A percentile compares a stretch with the other conserved stretches of the same genome.
These are phyloP conservation scores for Daubentonia madagascariensis DNA, from an alignment of 2,113 vertebrate genomes.

Conservation along the genomic window DNA sequence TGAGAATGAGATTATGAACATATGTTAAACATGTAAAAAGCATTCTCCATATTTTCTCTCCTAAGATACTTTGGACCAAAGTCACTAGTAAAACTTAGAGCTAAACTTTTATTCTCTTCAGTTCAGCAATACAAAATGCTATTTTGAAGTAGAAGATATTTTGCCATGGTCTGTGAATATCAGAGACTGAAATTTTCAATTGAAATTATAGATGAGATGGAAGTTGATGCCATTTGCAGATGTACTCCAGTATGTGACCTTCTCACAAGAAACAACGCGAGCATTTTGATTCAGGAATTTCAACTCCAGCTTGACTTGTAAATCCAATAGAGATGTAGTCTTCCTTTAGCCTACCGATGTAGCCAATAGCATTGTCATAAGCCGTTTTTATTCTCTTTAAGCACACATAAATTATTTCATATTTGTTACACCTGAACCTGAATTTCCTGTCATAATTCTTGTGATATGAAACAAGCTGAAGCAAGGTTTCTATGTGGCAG, in stretches of 20 bases:
- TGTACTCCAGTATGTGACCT: background rate
- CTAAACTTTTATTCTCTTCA: background rate
- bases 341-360: background rate
- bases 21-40: background rate
- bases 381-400: background rate
- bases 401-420: background rate
- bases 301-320: background rate
- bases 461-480: constrained; percentile 48
- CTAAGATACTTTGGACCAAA: background rate
- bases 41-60: background rate
- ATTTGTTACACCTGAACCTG: background rate
- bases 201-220: background rate
- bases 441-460: constrained; percentile 48
- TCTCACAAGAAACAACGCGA: background rate
- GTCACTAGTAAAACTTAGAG: background rate
- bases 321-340: background rate
- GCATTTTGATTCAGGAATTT: background rate
- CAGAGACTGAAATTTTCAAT: background rate
- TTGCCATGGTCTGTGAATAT: background rate
- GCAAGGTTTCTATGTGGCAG: constrained; percentile 54
- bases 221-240: background rate
- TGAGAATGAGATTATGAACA: background rate
- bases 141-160: background rate
- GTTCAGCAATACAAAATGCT: background rate
- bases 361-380: background rate